These are phyloP conservation scores for Procapra przewalskii DNA, from an alignment of 2,113 vertebrate species.

Conservation along the genomic window DNA sequence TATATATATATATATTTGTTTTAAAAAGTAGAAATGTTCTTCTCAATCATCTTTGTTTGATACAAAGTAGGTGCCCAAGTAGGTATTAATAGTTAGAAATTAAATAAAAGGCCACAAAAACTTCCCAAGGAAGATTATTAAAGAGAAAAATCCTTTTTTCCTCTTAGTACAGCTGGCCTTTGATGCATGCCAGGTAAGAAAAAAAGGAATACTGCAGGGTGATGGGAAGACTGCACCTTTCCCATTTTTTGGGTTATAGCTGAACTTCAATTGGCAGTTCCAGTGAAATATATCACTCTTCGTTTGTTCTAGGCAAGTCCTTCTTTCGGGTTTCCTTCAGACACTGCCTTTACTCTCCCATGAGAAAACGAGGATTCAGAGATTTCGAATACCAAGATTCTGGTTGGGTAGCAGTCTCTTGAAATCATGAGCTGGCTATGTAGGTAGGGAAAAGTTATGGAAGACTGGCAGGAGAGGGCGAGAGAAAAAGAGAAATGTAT, in stretches of 20 bases:
- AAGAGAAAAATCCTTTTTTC: conserved; percentile 38
- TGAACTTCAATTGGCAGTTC: conserved; percentile 27
- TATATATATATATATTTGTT: neutral
- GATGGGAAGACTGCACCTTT: conserved; percentile 39
- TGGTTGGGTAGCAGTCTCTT: conserved; percentile 67
- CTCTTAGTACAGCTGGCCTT: conserved; percentile 19
- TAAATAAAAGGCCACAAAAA: conserved; percentile 67
- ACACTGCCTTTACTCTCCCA: conserved; percentile 43
- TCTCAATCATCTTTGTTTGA: conserved; percentile 35
- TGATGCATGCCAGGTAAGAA: conserved; percentile 31
- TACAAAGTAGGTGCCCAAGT: conserved; percentile 48
- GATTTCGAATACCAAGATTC: conserved; percentile 67
- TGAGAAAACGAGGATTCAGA: conserved; percentile 20
- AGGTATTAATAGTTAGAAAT: conserved; percentile 39
- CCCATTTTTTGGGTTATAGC: conserved; percentile 49
- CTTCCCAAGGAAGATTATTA: conserved; percentile 57
- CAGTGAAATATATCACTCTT: neutral
- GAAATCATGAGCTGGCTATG: conserved; percentile 71
- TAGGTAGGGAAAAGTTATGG: conserved; percentile 18
- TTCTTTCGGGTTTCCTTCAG: conserved; percentile 53
- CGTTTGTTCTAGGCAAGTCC: conserved; percentile 37
- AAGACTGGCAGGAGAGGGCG: neutral
- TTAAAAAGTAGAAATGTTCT: conserved; percentile 42
- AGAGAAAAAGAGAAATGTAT: conserved; percentile 22
- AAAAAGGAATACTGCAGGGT: neutral